Conservation (phyloP, 2,888 invertebrate species). For the Gastracanthus pulcherrimus region DNA sequence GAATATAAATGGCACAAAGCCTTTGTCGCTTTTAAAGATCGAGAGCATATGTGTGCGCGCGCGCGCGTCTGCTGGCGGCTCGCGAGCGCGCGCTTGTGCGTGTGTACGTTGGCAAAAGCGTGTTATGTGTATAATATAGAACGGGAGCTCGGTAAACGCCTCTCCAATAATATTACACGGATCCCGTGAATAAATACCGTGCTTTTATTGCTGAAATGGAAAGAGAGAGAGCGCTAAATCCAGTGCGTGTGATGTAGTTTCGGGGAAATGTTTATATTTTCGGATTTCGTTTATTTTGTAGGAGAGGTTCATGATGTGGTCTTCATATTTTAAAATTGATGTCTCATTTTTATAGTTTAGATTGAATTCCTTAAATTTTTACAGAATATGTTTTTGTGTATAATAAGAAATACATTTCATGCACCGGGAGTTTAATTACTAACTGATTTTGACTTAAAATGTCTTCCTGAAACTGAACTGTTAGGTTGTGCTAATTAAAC, state of each 20-base stretch:
- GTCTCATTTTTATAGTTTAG: too few species aligned
- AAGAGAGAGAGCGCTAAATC: not conserved
- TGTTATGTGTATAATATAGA: not conserved
- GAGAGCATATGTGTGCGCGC: slow-evolving; percentile 13
- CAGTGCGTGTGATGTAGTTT: too few species aligned
- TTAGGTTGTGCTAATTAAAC: too few species aligned
- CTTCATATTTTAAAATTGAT: too few species aligned
- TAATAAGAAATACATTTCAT: too few species aligned
- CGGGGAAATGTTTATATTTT: not conserved
- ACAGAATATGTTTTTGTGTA: too few species aligned
- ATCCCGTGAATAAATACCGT: not conserved
- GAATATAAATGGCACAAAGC: slow-evolving; percentile 58
- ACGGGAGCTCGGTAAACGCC: not conserved
- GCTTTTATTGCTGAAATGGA: not conserved
- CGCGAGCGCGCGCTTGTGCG: too few species aligned
- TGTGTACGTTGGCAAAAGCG: slow-evolving; percentile 14
- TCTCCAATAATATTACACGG: slow-evolving; percentile 12
- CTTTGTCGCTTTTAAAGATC: slow-evolving; percentile 55
- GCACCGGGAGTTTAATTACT: too few species aligned
- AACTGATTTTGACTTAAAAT: too few species aligned
- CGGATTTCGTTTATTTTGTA: not conserved
- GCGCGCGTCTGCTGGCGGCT: not conserved
- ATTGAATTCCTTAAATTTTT: too few species aligned
- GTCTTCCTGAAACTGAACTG: too few species aligned
- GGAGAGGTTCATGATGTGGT: too few species aligned